phyloP scores from a whole-genome alignment of 2,113 vertebrate genomes.

The Menidia beryllina region DNA sequence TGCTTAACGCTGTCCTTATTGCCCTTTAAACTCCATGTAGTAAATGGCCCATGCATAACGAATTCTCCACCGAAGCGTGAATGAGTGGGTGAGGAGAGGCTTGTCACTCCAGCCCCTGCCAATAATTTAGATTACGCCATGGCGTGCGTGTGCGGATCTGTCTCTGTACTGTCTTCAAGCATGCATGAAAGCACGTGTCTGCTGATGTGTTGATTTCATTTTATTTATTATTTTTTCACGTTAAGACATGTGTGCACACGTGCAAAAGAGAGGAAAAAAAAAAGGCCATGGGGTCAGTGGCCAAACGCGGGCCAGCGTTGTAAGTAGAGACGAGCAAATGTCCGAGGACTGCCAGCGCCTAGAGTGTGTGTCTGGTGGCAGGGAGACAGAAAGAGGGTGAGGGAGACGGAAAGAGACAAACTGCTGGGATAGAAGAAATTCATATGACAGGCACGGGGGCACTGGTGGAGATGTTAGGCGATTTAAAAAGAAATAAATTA shows the following conservation, averaged over 20 bases:
- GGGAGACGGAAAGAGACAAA: constrained; percentile 5
- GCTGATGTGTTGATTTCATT: constrained; percentile 47
- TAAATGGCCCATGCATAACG: constrained; percentile 64
- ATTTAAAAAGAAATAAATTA: constrained; percentile 13
- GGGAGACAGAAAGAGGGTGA: neutral
- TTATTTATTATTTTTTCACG: constrained; percentile 20
- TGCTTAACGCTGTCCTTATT: constrained; percentile 63
- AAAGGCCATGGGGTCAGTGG: constrained; percentile 35
- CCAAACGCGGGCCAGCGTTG: constrained; percentile 34
- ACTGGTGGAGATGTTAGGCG: neutral
- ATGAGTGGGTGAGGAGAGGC: constrained; percentile 44
- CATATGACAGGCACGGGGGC: constrained; percentile 35
- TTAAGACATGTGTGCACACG: constrained; percentile 32
- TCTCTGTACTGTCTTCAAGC: constrained; percentile 18
- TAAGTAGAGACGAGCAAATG: constrained; percentile 36
- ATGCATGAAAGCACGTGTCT: constrained; percentile 38
- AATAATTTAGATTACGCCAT: constrained; percentile 33
- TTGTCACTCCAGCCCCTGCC: constrained; percentile 56
- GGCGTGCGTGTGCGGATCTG: constrained; percentile 7
- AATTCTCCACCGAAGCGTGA: constrained; percentile 56
- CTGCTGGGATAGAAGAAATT: constrained; percentile 19
- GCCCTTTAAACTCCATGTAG: constrained; percentile 62
- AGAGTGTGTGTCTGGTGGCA: constrained; percentile 36
- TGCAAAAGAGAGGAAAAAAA: constrained; percentile 26
- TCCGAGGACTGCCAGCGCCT: constrained; percentile 35